Evolutionary conservation across 2,113 vertebrate species (phyloP).

Genomic region (Mus musculus): DNA sequence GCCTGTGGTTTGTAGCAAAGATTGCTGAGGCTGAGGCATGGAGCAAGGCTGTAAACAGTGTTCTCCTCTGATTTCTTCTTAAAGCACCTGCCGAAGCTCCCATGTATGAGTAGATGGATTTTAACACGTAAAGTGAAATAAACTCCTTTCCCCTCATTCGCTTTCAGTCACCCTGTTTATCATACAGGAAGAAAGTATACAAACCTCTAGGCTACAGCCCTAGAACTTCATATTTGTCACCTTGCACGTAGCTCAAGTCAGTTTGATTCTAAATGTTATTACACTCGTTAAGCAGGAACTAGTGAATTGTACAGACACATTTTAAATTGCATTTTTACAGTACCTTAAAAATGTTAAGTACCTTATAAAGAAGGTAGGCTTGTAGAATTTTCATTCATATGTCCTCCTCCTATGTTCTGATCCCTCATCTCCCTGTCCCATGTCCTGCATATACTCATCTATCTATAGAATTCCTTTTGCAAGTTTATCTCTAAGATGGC

Average conservation of each 20-base stretch:
- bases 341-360: too few species aligned
- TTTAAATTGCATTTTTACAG: background rate
- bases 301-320: accelerated
- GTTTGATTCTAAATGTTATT: background rate
- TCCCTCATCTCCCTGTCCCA: background rate
- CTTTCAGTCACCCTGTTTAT: background rate
- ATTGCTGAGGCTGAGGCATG: background rate
- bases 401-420: background rate
- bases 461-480: background rate
- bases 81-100: background rate
- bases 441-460: background rate
- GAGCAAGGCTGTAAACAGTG: background rate
- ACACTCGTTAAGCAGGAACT: background rate
- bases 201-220: background rate
- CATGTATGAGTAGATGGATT: background rate
- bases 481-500: background rate
- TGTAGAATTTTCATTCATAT: background rate
- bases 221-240: background rate
- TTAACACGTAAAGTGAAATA: too few species aligned
- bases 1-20: background rate
- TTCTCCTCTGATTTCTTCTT: background rate
- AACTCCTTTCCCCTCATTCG: background rate
- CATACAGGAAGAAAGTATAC: background rate
- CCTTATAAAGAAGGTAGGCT: too few species aligned
- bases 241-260: too few species aligned